Evolutionary conservation across 23 tunicate genomes (phyloP).

Genomic region (Phallusia fumigata): DNA sequence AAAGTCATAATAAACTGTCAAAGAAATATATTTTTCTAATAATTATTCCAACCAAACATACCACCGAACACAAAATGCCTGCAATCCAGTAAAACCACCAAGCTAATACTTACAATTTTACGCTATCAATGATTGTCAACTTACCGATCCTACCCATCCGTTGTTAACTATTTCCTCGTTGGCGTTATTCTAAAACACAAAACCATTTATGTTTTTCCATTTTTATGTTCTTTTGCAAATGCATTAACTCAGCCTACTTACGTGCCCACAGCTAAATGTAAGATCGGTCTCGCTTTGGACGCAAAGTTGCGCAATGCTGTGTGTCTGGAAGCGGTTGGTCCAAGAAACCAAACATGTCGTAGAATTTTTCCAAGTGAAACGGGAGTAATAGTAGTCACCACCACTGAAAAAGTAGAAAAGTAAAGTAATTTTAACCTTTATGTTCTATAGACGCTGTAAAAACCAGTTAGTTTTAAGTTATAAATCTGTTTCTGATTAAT

Average conservation of each 20-base stretch:
- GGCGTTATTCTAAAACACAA: background rate
- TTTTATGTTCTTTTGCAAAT: conserved; percentile 3
- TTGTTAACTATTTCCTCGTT: background rate
- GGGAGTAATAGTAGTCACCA: conserved; percentile 62
- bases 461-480: no score
- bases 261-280: conserved; percentile 35
- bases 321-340: conserved; percentile 77
- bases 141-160: conserved; percentile 96
- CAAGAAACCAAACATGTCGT: conserved; percentile 60
- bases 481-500: no score
- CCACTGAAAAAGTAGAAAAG: background rate
- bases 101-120: no score
- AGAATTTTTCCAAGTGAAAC: conserved; percentile 67
- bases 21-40: no score
- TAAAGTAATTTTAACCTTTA: no score
- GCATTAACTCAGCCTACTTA: conserved; percentile 17
- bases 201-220: background rate
- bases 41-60: no score
- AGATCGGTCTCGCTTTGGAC: background rate
- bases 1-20: no score
- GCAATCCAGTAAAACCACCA: no score
- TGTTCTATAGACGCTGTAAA: no score
- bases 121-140: conserved; percentile 3
- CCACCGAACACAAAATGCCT: no score
- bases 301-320: conserved; percentile 58